Conservation (phyloP, 2,113 vertebrate genomes). For the Nematolebias whitei region DNA sequence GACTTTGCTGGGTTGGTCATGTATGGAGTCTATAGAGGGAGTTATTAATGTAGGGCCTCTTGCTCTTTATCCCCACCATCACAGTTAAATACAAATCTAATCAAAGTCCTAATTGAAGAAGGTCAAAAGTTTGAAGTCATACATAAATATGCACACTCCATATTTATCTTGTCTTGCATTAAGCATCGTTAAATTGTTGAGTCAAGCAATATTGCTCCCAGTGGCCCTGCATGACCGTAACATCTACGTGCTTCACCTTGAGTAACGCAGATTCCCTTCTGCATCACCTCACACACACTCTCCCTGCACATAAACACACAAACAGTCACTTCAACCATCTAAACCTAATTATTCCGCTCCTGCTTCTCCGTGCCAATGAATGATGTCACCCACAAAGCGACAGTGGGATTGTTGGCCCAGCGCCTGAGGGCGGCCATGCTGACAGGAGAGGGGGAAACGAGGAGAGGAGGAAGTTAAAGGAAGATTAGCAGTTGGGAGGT, state of each 20-base stretch:
- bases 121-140: neutral
- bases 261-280: conserved; percentile 65
- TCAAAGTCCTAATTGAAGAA: neutral
- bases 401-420: conserved; percentile 66
- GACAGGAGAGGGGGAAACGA: conserved; percentile 23
- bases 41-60: conserved; percentile 70
- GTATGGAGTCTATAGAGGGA: conserved; percentile 74
- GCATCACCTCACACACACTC: conserved; percentile 54
- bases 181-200: conserved; percentile 2
- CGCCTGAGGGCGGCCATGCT: conserved; percentile 51
- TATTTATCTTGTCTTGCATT: neutral
- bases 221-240: conserved; percentile 11
- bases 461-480: conserved; percentile 33
- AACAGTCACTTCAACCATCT: conserved; percentile 64
- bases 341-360: conserved; percentile 79
- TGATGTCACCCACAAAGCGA: conserved; percentile 80
- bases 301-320: conserved; percentile 33
- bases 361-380: conserved; percentile 70
- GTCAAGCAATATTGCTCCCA: conserved; percentile 9
- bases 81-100: conserved; percentile 31
- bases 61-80: conserved; percentile 47
- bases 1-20: conserved; percentile 69
- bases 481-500: conserved; percentile 48
- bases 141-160: neutral
- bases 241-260: conserved; percentile 60